A percentile compares a stretch with the other conserved stretches of the same genome.
phyloP scores from a whole-genome alignment of 2,113 vertebrate genomes.

The Myrmophylax atrothorax region DNA sequence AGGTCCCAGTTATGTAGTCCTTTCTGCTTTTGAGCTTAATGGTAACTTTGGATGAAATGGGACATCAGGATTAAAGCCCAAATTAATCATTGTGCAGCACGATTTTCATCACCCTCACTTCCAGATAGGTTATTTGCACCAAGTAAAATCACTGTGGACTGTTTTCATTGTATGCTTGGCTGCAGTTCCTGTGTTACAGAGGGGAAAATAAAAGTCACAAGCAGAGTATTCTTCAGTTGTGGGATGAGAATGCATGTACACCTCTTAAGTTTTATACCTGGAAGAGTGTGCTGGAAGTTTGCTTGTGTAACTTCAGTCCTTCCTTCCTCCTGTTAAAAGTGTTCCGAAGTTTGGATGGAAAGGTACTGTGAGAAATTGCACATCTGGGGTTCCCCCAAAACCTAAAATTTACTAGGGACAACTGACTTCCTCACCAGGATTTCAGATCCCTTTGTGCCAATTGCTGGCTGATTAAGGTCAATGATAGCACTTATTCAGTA shows the following conservation, averaged over 20 bases:
- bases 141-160: neutral
- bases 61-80: constrained; percentile 37
- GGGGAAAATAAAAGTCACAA: accelerated
- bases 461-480: constrained; percentile 74
- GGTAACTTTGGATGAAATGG: constrained; percentile 34
- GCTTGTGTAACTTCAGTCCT: neutral
- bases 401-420: neutral
- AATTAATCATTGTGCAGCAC: constrained; percentile 38
- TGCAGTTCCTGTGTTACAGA: neutral
- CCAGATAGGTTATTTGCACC: neutral
- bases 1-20: constrained; percentile 17
- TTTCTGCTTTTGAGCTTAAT: constrained; percentile 48
- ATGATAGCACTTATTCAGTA: constrained; percentile 67
- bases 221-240: neutral
- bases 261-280: neutral
- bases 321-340: neutral
- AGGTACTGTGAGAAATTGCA: neutral
- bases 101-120: constrained; percentile 27
- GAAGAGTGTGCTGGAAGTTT: neutral
- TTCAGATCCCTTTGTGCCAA: constrained; percentile 57
- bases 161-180: neutral
- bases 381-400: neutral
- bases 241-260: neutral
- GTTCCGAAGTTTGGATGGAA: neutral
- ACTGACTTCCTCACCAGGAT: constrained; percentile 8